phyloP scores from a whole-genome alignment of 2,113 vertebrate genomes.

The Odocoileus virginianus region DNA sequence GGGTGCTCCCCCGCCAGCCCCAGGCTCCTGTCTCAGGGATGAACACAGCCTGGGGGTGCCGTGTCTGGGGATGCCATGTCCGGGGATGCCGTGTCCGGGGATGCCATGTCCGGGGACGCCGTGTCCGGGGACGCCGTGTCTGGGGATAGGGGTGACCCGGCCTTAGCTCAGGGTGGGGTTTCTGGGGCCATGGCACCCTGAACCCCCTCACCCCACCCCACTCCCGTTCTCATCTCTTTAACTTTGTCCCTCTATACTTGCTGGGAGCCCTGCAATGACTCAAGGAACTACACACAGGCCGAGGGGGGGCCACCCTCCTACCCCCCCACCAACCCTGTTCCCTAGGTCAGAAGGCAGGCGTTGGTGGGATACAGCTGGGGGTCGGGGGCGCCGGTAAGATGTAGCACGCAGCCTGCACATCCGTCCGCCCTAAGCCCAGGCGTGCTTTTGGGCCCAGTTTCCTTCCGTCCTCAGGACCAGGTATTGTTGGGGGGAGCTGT shows the following conservation, averaged over 20 bases:
- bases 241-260: neutral
- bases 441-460: neutral
- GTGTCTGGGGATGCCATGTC: too few species aligned
- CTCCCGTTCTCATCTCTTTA: neutral
- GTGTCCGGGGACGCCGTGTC: neutral
- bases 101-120: neutral
- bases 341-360: neutral
- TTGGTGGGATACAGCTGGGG: neutral
- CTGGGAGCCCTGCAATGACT: neutral
- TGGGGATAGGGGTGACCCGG: neutral
- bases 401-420: neutral
- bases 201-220: too few species aligned
- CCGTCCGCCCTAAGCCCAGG: neutral
- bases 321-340: neutral
- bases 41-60: neutral
- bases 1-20: neutral
- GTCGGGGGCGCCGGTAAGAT: neutral
- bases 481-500: too few species aligned
- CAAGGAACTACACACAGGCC: neutral
- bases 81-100: neutral
- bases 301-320: neutral
- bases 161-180: conserved; percentile 38
- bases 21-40: conserved; percentile 62
- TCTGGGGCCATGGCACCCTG: neutral
- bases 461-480: neutral